Conservation (phyloP, 2,888 invertebrate genomes). For the Pristionchus maxplancki region DNA sequence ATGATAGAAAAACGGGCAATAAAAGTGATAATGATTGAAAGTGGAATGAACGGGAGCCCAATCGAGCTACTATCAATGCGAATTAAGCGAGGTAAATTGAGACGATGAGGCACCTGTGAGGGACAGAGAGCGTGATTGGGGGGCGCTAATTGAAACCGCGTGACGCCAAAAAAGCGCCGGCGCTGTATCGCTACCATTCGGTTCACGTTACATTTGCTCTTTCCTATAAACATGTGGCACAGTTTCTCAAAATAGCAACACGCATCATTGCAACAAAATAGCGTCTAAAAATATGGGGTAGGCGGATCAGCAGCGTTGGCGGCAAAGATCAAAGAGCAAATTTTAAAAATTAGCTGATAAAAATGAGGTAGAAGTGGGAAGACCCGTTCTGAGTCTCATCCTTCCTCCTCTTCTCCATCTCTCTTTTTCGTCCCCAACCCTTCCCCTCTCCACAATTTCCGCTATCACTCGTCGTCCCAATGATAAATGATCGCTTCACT, state of each 20-base stretch:
- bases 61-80: neutral
- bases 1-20: neutral
- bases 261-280: neutral
- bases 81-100: neutral
- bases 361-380: neutral
- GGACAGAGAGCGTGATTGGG: neutral
- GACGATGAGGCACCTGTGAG: neutral
- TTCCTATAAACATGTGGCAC: neutral
- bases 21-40: neutral
- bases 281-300: too few relatives aligned
- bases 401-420: neutral
- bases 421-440: neutral
- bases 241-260: neutral
- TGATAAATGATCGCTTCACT: slow-evolving; percentile 39
- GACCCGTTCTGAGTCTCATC: slow-evolving; percentile 1
- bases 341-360: neutral
- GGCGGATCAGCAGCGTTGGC: neutral
- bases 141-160: slow-evolving; percentile 8
- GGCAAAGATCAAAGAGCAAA: neutral
- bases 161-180: neutral
- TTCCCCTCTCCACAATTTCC: neutral
- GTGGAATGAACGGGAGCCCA: neutral
- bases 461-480: neutral
- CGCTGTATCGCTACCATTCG: neutral
- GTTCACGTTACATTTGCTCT: neutral